Conservation (phyloP, 1,140 invertebrate genomes). For the Pachypsylla venusta region DNA sequence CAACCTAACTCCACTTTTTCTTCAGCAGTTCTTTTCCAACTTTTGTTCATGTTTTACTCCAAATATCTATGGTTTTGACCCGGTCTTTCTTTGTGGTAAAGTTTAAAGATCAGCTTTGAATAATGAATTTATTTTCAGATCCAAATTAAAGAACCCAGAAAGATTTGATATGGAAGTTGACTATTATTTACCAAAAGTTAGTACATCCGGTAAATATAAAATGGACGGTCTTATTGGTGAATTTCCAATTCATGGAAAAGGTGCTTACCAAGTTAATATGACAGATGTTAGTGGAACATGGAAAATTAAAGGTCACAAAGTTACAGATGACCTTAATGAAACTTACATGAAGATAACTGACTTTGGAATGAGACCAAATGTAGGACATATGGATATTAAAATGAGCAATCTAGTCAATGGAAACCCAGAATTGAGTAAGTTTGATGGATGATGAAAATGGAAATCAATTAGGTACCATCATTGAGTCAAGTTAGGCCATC, state of each 20-base stretch:
- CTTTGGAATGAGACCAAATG: constrained; percentile 21
- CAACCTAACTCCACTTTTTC: no score
- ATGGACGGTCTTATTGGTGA: constrained; percentile 24
- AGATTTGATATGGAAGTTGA: constrained; percentile 26
- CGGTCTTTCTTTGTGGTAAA: not conserved
- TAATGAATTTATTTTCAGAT: constrained; percentile 17
- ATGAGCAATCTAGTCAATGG: constrained; percentile 23
- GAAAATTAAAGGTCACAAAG: constrained; percentile 22
- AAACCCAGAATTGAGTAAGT: constrained; percentile 26
- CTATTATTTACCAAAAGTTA: constrained; percentile 23
- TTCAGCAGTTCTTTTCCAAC: no score
- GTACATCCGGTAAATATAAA: constrained; percentile 24
- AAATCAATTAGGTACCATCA: no score
- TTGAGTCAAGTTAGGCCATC: no score
- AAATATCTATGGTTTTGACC: no score
- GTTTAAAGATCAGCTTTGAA: not conserved
- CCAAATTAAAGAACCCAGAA: constrained; percentile 22
- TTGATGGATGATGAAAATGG: no score
- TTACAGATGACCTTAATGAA: constrained; percentile 20
- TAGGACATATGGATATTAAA: constrained; percentile 22
- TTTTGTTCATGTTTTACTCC: no score
- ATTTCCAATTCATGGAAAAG: constrained; percentile 24
- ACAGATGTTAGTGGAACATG: constrained; percentile 25
- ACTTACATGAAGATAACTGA: constrained; percentile 24
- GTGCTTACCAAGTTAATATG: constrained; percentile 22